phyloP scores from a whole-genome alignment of 2,113 vertebrate genomes.

The Ptilorrhoa leucosticta region DNA sequence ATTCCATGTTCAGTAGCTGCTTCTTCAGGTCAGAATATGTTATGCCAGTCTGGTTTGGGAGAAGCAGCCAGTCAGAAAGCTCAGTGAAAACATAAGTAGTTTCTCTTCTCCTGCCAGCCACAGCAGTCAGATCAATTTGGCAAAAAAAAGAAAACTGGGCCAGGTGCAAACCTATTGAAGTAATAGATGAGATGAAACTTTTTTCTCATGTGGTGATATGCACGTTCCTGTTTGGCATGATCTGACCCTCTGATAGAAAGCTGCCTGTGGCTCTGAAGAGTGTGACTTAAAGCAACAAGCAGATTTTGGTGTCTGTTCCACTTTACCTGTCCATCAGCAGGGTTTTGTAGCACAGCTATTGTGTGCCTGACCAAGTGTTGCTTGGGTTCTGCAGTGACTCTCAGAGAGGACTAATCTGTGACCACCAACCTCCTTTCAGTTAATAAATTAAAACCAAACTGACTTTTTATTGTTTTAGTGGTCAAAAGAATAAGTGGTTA shows the following conservation, averaged over 20 bases:
- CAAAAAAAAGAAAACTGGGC: neutral
- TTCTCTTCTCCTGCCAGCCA: neutral
- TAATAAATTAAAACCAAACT: constrained; percentile 31
- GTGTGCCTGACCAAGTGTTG: neutral
- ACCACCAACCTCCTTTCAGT: neutral
- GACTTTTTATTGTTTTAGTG: constrained; percentile 24
- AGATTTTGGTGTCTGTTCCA: neutral
- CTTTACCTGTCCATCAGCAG: neutral
- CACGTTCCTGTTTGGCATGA: neutral
- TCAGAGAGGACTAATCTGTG: neutral
- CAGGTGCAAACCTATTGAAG: neutral
- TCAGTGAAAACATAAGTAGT: neutral
- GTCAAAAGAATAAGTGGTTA: constrained; percentile 33
- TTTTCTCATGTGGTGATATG: neutral
- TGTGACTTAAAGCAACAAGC: neutral
- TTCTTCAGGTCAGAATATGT: neutral
- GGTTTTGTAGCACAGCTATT: neutral
- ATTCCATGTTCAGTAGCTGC: neutral
- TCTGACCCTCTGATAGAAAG: neutral
- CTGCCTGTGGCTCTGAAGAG: neutral
- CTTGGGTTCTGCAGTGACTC: neutral
- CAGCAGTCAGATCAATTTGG: neutral
- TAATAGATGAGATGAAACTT: neutral
- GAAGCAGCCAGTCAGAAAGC: neutral
- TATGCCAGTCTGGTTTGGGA: neutral